Evolutionary conservation across 2,113 vertebrate genomes (phyloP).

Genomic region (Carlito syrichta): DNA sequence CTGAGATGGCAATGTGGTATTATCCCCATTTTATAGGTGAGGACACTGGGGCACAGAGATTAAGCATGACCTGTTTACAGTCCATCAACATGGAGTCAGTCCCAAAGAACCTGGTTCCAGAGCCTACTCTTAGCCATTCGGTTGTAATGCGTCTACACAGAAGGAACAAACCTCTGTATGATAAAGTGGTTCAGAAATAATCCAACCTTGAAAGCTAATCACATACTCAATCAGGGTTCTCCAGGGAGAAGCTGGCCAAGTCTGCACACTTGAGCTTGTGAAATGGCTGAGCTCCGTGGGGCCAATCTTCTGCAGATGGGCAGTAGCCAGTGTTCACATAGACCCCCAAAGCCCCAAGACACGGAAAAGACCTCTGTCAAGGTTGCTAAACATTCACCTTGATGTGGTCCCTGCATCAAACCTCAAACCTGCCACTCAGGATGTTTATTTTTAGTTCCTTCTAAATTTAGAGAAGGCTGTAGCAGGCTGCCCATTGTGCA

Average conservation of each 20-base stretch:
- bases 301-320: rapidly evolving
- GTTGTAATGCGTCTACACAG: background rate
- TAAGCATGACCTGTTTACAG: background rate
- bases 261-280: background rate
- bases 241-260: too few species aligned
- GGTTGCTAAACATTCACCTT: background rate
- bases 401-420: background rate
- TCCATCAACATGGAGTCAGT: background rate
- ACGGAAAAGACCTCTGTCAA: rapidly evolving
- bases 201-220: background rate
- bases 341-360: background rate
- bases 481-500: background rate
- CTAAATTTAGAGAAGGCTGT: background rate
- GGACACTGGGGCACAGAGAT: background rate
- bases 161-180: background rate
- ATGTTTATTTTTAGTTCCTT: background rate
- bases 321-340: rapidly evolving
- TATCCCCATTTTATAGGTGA: background rate
- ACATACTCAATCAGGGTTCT: too few species aligned
- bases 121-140: background rate
- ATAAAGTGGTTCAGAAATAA: background rate
- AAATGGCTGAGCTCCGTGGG: rapidly evolving
- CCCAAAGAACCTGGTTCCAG: background rate
- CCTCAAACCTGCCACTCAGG: background rate
- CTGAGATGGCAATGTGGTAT: background rate